phyloP scores from a whole-genome alignment of 37 sponge, comb jelly and placozoan species.

The Spongilla lacustris region DNA sequence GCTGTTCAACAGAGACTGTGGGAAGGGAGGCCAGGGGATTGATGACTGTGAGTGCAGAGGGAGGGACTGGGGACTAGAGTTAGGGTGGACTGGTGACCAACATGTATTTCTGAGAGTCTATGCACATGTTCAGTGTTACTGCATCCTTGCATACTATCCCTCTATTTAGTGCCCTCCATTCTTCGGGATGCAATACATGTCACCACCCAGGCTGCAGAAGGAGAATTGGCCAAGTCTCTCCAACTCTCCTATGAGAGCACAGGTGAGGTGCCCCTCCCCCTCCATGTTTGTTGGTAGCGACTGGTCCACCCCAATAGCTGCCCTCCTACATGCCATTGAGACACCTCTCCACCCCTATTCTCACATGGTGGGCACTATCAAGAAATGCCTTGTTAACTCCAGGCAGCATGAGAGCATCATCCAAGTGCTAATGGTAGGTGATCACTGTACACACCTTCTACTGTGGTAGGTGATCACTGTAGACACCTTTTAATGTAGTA shows the following conservation, averaged over 20 bases:
- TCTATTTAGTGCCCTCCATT: constrained; percentile 75
- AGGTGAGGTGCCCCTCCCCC: constrained; percentile 43
- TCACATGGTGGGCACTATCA: constrained; percentile 46
- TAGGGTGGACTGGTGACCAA: not conserved
- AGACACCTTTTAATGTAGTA: no score
- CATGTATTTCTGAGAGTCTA: not conserved
- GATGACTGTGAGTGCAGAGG: constrained; percentile 90
- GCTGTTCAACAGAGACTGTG: constrained; percentile 94
- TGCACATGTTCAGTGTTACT: not conserved
- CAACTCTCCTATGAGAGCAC: constrained; percentile 58
- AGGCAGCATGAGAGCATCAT: constrained; percentile 91
- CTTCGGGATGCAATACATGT: constrained; percentile 86
- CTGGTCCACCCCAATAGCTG: constrained; percentile 56
- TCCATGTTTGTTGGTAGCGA: not conserved
- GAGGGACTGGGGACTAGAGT: not conserved
- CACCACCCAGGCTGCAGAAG: constrained; percentile 75
- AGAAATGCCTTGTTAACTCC: constrained; percentile 82
- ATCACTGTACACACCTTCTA: no score
- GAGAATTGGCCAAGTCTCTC: constrained; percentile 65
- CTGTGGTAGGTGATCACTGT: no score
- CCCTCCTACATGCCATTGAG: constrained; percentile 50
- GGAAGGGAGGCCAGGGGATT: constrained; percentile 98
- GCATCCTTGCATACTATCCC: not conserved
- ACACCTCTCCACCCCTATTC: constrained; percentile 59
- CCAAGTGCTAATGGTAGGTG: constrained; percentile 81